Base-by-base conservation (phyloP, 2,113 vertebrate species). In the Aythya baeri region DNA sequence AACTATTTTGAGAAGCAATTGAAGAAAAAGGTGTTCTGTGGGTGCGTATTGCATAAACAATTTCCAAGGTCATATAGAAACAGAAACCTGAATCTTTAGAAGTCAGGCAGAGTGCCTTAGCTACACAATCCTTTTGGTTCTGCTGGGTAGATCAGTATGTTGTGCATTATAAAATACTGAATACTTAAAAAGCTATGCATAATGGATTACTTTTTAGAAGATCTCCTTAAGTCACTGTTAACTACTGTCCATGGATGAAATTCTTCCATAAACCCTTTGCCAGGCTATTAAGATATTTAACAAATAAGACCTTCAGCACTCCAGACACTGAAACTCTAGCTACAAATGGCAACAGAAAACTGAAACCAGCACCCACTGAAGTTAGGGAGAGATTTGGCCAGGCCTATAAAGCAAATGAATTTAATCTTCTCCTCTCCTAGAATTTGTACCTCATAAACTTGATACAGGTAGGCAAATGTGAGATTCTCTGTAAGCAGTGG, bases 331-430 rank as follows among this genome's bases (percentile, higher is more conserved):
- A 72, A 89, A 43, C 18, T 43, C 26, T 68, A 77, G 8, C 23
- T 75, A 84, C 38, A 88, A 82, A 85, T 1, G 1, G 11, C 62
- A 85, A 52, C 5, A 80, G 63, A 76, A 92, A 83, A 20, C 11
- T 66, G 50, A 77, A 82, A 74, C 7, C 7, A 59, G 23, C 2
- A 58, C 4, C 11, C 26, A 65, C 11, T 43, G 50, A 83, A 59
- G 8, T 67, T 50, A 0, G 2, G 1, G 3, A 73, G 36, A 83
- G 41, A 72, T 57, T 46, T 72, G 8, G 58, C 11, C 0, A 1
- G 14, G 14, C 32, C 18, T 66, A 16, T 9, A 18, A 74, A 80
- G 13, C 6, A 23, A 74, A 84, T 6, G 11, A 63, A 65, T 72
- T 52, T 36, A 17, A 54, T 73, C 11, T 49, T 62, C 66, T 91